Evolutionary conservation across 2,888 invertebrate species (phyloP), one percentile per base, ranked within the genome.

Genomic region (Melanostoma scalare): DNA sequence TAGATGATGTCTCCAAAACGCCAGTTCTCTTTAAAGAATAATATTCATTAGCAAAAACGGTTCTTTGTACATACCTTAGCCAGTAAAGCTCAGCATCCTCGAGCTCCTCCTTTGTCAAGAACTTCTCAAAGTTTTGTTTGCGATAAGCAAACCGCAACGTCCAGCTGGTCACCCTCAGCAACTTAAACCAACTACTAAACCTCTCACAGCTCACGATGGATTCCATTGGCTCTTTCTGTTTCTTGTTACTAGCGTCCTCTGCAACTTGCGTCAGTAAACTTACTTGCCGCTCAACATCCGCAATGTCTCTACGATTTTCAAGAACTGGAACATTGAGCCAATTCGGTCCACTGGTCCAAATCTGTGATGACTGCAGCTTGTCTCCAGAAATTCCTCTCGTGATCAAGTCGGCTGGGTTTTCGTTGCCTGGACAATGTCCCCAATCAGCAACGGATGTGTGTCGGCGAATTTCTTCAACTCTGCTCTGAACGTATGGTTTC

Each of bases 401-500:
- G 5, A 65, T 30, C 1, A 80, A 56, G 8, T 75, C 71, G 33
- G 75, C 58, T 6, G 71, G 60, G 42, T 71, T 80, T 4, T 71
- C 58, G 30, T 58, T 71, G n/a, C 71, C 69, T 3, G 71, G 20
- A 20, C 76, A 81, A 8, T 79, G 73, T 2, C 55, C 9, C 67
- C 73, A 79, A 20, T 35, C 36, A 6, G 44, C n/a, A 4, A 67
- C 10, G n/a, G 50, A 50, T 6, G 61, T 53, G n/a, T 60, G 52
- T n/a, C 48, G 67, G 8, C 68, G 61, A 36, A 80, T 78, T 60
- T 78, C 78, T 8, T 63, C 48, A 2, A 77, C 71, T 58, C 63
- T 55, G 56, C 40, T 46, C 42, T 53, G 53, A 8, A 71, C 56
- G 33, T 74, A 79, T n/a, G 73, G 73, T 35, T 79, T 79, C 73